These are phyloP conservation scores for Scelioninae gen. 1 DNA, from an alignment of 2,888 invertebrate species.

Conservation along the genomic window DNA sequence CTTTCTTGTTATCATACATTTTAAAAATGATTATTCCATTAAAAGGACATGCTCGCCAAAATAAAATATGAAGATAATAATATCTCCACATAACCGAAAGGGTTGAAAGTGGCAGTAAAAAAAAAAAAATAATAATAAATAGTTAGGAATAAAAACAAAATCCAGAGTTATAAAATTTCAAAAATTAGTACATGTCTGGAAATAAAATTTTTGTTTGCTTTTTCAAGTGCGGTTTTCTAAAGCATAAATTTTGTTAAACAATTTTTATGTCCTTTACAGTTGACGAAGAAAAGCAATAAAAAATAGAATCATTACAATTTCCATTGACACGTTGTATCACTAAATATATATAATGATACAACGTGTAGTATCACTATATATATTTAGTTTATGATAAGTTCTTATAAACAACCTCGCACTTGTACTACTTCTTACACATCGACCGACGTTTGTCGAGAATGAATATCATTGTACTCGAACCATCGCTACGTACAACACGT, in stretches of 20 bases:
- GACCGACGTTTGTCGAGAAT: conserved; percentile 29
- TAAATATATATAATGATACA: too few relatives aligned
- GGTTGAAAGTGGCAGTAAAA: not conserved
- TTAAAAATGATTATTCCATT: conserved; percentile 16
- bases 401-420: conserved; percentile 63
- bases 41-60: not conserved
- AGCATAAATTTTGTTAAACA: too few relatives aligned
- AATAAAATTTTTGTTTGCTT: too few relatives aligned
- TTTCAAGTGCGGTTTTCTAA: too few relatives aligned
- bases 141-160: too few relatives aligned
- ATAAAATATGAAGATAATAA: not conserved
- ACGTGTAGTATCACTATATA: not conserved
- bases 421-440: conserved; percentile 65
- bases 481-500: conserved; percentile 27
- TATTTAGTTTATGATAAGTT: conserved; percentile 36
- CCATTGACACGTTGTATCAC: not conserved
- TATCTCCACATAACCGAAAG: not conserved
- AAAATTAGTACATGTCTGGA: too few relatives aligned
- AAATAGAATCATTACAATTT: conserved; percentile 2
- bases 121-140: not conserved
- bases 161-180: too few relatives aligned
- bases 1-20: conserved; percentile 19
- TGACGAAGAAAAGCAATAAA: not conserved
- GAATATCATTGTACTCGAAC: conserved; percentile 29
- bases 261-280: too few relatives aligned